phyloP scores from a whole-genome alignment of 2,113 vertebrate species.

The Embiotoca jacksoni region DNA sequence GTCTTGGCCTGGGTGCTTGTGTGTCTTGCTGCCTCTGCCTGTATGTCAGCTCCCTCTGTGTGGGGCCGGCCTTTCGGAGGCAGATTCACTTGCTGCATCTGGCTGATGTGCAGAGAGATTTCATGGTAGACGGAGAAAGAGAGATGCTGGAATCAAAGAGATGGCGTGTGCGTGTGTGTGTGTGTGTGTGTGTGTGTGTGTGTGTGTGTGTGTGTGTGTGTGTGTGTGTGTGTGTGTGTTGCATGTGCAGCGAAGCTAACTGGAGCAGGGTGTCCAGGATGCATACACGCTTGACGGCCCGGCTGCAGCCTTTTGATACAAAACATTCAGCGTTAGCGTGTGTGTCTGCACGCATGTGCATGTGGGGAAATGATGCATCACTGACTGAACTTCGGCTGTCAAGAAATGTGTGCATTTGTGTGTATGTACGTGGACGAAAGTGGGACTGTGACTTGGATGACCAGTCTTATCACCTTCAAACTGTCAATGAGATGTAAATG shows the following conservation, averaged over 20 bases:
- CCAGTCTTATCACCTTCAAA: conserved; percentile 39
- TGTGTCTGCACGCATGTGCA: conserved; percentile 27
- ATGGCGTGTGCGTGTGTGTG: conserved; percentile 17
- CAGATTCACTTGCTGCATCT: conserved; percentile 66
- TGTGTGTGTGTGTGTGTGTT: conserved; percentile 37
- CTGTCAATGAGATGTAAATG: conserved; percentile 28
- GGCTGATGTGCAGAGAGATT: conserved; percentile 65
- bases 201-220: conserved; percentile 18
- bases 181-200: conserved; percentile 34
- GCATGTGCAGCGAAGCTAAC: conserved; percentile 74
- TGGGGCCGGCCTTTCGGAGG: conserved; percentile 60
- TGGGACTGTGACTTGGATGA: conserved; percentile 57
- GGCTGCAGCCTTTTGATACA: conserved; percentile 58
- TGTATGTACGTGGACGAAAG: conserved; percentile 26
- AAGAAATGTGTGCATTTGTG: conserved; percentile 15
- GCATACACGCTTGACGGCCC: conserved; percentile 61
- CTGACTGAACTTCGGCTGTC: conserved; percentile 76
- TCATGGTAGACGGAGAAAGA: conserved; percentile 46
- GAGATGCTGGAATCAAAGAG: conserved; percentile 1
- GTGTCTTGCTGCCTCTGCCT: conserved; percentile 66
- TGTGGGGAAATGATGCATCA: conserved; percentile 60
- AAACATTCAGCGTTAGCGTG: conserved; percentile 30
- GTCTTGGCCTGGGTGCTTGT: conserved; percentile 66
- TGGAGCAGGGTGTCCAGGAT: conserved; percentile 74
- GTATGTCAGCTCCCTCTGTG: conserved; percentile 62